Percentiles rank a stretch among this genome's conserved stretches.
These are phyloP conservation scores for Arctia plantaginis DNA, from an alignment of 2,888 invertebrate genomes.

Conservation along the genomic window DNA sequence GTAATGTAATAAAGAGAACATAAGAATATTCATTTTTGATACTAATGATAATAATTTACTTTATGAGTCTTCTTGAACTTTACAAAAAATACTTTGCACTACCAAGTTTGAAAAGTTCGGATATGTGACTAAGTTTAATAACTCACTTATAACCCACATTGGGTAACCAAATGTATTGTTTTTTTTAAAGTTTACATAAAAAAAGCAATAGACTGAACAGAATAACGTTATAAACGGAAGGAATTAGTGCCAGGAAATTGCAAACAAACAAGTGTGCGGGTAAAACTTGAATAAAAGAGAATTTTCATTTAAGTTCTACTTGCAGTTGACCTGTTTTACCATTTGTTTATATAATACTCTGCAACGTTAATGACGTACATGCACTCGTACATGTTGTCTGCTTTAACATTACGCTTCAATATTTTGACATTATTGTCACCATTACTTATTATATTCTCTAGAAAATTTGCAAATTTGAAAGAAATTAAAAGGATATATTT, in stretches of 20 bases:
- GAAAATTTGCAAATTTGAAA: too few species aligned
- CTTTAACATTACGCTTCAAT: neutral
- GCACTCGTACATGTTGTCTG: neutral
- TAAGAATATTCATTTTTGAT: too few species aligned
- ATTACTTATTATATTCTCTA: too few species aligned
- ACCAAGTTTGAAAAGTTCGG: too few species aligned
- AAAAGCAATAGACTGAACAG: neutral
- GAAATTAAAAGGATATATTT: too few species aligned
- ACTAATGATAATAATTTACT: too few species aligned
- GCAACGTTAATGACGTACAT: neutral
- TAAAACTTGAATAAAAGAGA: neutral
- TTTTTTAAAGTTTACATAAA: too few species aligned
- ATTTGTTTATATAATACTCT: neutral
- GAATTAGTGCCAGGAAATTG: neutral
- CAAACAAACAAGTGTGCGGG: neutral
- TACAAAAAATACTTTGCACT: too few species aligned
- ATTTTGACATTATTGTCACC: neutral
- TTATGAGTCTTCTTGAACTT: too few species aligned
- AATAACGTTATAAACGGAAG: neutral
- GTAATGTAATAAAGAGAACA: too few species aligned
- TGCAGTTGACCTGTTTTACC: neutral
- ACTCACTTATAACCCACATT: neutral
- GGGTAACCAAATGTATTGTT: neutral
- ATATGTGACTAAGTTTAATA: too few species aligned
- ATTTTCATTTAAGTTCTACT: neutral